Percentiles rank a stretch among this genome's conserved stretches.
Evolutionary conservation across 2,888 invertebrate species (phyloP).

Genomic region (Podabrus alpinus): DNA sequence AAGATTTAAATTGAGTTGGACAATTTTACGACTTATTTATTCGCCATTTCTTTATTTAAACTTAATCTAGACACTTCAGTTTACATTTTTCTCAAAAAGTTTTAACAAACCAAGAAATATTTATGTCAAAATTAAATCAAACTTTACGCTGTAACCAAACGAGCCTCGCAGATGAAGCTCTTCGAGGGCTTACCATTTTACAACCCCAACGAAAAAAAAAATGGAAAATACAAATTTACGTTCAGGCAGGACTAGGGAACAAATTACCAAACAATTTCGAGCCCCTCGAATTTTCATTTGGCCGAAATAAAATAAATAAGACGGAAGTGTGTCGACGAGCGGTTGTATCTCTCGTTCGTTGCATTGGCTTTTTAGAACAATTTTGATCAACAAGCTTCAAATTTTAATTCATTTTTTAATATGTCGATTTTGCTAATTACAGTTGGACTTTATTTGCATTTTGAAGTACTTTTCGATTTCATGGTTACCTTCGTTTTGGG

Average conservation of each 20-base stretch:
- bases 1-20: background rate
- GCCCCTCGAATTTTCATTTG: background rate
- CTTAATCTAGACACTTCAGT: background rate
- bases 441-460: background rate
- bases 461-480: background rate
- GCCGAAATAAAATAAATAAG: background rate
- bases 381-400: background rate
- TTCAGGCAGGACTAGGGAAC: background rate
- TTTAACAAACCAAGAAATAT: background rate
- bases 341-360: background rate
- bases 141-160: background rate
- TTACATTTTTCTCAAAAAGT: background rate
- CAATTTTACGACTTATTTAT: background rate
- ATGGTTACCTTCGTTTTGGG: background rate
- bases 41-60: background rate
- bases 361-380: background rate
- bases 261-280: background rate
- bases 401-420: background rate
- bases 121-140: background rate
- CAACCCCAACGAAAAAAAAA: background rate
- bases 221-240: background rate
- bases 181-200: background rate
- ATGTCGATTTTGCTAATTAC: background rate
- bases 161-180: background rate
- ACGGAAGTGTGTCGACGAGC: background rate